These are phyloP conservation scores for Adelges cooleyi DNA, from an alignment of 1,140 invertebrate genomes.

Conservation along the genomic window DNA sequence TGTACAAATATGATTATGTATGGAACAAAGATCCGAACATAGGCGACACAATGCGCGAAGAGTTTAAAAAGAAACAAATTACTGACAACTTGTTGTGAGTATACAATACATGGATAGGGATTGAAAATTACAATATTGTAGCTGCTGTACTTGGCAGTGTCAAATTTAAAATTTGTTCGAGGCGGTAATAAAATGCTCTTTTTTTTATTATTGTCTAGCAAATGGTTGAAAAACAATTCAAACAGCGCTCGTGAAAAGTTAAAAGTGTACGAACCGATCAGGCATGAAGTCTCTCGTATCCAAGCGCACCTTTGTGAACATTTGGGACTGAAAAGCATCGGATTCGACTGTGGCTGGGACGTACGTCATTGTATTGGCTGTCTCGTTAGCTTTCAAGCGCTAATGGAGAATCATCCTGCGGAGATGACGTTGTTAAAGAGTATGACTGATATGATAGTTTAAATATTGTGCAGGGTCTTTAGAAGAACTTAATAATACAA, in stretches of 20 bases:
- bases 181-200: not conserved
- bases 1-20: too few relatives aligned
- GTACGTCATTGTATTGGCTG: conserved; percentile 73
- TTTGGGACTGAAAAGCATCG: conserved; percentile 34
- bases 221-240: conserved; percentile 55
- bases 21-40: too few relatives aligned
- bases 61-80: too few relatives aligned
- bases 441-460: conserved; percentile 32
- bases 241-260: conserved; percentile 48
- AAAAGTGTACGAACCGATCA: conserved; percentile 48
- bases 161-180: too few relatives aligned
- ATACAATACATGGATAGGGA: too few relatives aligned
- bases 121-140: too few relatives aligned
- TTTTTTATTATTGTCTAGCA: conserved; percentile 35
- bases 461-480: not conserved
- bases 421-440: conserved; percentile 54
- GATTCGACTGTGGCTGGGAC: conserved; percentile 75
- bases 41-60: too few relatives aligned
- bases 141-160: too few relatives aligned
- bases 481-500: not conserved
- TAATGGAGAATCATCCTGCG: conserved; percentile 57
- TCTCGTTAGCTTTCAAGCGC: conserved; percentile 58
- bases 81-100: too few relatives aligned
- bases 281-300: conserved; percentile 53
- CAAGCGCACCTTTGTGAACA: conserved; percentile 40